Conservation (phyloP, 2,113 vertebrate genomes). For the Lethenteron reissneri region DNA sequence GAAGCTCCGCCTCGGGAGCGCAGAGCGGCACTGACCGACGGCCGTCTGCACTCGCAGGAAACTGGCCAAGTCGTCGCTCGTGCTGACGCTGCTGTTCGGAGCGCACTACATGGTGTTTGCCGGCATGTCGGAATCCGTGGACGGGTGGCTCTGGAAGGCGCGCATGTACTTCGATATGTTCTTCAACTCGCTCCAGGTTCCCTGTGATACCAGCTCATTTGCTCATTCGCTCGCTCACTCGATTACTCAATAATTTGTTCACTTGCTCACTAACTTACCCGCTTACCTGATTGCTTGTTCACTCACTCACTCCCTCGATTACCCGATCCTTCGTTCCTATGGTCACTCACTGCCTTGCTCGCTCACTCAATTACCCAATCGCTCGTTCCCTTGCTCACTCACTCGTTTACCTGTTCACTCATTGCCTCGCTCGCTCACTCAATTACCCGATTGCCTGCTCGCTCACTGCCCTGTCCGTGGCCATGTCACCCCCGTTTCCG, state of each 20-base stretch:
- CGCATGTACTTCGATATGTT: slow-evolving; percentile 73
- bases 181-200: slow-evolving; percentile 72
- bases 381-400: no score
- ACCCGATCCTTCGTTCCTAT: no score
- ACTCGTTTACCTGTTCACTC: no score
- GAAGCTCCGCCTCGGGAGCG: no score
- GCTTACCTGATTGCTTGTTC: no score
- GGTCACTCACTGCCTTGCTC: neutral
- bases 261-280: no score
- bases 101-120: slow-evolving; percentile 63
- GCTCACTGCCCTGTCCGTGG: neutral
- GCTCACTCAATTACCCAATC: neutral
- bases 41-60: slow-evolving; percentile 28
- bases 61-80: slow-evolving; percentile 54
- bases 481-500: neutral
- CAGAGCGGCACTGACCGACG: no score
- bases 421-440: neutral
- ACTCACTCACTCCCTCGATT: no score
- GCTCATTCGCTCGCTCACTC: no score
- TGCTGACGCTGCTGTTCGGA: slow-evolving; percentile 54
- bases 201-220: no score
- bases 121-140: slow-evolving; percentile 44
- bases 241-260: no score
- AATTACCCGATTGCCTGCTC: neutral
- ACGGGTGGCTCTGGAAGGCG: slow-evolving; percentile 43